Conservation (phyloP, 2,888 invertebrate species). For the Amblyjoppa fuscipennis region DNA sequence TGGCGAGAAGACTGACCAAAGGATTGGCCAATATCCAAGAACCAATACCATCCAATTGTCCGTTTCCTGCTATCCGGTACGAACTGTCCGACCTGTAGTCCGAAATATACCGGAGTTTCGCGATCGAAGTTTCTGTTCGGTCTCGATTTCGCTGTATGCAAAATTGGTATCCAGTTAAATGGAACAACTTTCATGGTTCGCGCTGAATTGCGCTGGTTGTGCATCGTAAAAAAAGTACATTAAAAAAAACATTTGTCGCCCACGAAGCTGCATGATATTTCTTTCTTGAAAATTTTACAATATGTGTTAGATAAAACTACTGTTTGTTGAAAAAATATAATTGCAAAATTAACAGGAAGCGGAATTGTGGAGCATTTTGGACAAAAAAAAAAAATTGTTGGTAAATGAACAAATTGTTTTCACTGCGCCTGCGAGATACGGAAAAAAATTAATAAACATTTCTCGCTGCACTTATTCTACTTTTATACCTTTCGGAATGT, state of each 20-base stretch:
- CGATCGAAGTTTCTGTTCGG: background rate
- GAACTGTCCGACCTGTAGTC: background rate
- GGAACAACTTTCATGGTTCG: background rate
- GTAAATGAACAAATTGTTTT: background rate
- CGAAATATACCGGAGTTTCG: conserved; percentile 1
- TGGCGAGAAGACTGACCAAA: conserved; percentile 44
- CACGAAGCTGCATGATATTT: background rate
- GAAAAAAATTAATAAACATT: background rate
- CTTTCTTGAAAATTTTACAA: no score
- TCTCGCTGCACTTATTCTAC: background rate
- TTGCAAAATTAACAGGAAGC: background rate
- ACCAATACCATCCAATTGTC: conserved; percentile 31
- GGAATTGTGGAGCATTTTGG: background rate
- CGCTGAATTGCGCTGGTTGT: background rate
- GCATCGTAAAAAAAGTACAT: background rate
- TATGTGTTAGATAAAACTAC: no score
- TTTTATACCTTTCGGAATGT: background rate
- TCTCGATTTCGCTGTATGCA: background rate
- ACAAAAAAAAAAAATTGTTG: background rate
- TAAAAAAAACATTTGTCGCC: background rate
- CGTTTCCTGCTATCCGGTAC: background rate
- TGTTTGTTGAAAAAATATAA: background rate
- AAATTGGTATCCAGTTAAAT: background rate
- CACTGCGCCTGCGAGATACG: background rate
- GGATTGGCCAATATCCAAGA: conserved; percentile 44